Evolutionary conservation across 2,797 vertebrate species (phyloP), one percentile per base, ranked within the genome.

Genomic region (Lagothrix lagotricha): DNA sequence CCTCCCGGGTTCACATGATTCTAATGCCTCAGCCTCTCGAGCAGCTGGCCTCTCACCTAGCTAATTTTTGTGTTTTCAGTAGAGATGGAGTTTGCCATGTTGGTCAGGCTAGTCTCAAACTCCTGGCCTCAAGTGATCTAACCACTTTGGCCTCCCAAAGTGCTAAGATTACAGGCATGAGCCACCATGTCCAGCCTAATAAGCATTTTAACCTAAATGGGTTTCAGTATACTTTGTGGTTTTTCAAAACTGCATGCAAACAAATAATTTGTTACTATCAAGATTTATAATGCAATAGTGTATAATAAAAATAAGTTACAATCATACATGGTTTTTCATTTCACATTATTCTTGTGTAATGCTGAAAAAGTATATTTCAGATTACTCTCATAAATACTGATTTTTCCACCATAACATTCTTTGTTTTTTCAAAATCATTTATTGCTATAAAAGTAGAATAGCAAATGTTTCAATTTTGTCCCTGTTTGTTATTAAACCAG

Each of bases 301-400:
- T 84, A 14, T 90, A 92, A 90, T 95, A 70, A 93, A 86, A 86
- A 46, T 82, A 61, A 88, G 10, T 67, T 93, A 95, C 4, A 90
- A 84, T 90, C 17, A 88, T 36, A 48, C 28, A 84, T 19, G 6
- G 7, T 10, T 88, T 93, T 87, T 92, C 26, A 95, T 88, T 94
- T 77, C 2, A 79, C n/a, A 57, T 72, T 80, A 84, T 87, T 92
- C 30, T 92, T 93, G n/a, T 84, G 26, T 85, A 88, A 88, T 85
- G n/a, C 70, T 97, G n/a, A 83, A 97, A 83, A 90, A 96, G 92
- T 8, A 30, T 86, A 94, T 73, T 92, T 97, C 61, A 94, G 83
- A 81, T 94, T 96, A 94, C 10, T 96, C 95, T 61, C 57, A 93
- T 57, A 81, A 75, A 94, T 90, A 48, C 5, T 54, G 81, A 26